Evolutionary conservation across 2,113 vertebrate species (phyloP).

Genomic region (Hippocampus abdominalis): DNA sequence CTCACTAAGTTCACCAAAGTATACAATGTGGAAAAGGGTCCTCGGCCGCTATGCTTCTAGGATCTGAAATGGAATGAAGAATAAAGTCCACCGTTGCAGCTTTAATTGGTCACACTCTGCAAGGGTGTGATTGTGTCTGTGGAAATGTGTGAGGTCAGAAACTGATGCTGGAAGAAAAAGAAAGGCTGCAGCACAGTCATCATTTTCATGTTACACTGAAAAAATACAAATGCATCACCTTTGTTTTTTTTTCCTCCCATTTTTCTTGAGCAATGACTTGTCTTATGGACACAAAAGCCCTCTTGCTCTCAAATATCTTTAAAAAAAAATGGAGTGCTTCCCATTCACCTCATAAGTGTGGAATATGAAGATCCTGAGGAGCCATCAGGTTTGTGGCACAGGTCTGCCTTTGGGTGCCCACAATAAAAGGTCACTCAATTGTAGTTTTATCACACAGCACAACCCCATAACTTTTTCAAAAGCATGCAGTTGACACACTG

Average conservation of each 20-base stretch:
- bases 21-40: neutral
- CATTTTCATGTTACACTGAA: neutral
- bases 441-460: neutral
- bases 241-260: neutral
- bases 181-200: neutral
- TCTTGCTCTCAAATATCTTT: too few relatives aligned
- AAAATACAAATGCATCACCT: neutral
- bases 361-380: neutral
- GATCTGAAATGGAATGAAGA: neutral
- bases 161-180: neutral
- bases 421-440: neutral
- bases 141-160: conserved; percentile 1
- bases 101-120: neutral
- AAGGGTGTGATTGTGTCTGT: neutral
- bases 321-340: neutral
- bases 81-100: neutral
- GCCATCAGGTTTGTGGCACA: neutral
- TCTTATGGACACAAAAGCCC: neutral
- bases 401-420: neutral
- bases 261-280: neutral
- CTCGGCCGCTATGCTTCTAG: neutral
- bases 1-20: neutral
- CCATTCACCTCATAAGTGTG: neutral
- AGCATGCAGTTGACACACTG: neutral
- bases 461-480: neutral